These are phyloP conservation scores for Urechis unicinctus DNA, from an alignment of 2,888 invertebrate genomes.

Conservation along the genomic window DNA sequence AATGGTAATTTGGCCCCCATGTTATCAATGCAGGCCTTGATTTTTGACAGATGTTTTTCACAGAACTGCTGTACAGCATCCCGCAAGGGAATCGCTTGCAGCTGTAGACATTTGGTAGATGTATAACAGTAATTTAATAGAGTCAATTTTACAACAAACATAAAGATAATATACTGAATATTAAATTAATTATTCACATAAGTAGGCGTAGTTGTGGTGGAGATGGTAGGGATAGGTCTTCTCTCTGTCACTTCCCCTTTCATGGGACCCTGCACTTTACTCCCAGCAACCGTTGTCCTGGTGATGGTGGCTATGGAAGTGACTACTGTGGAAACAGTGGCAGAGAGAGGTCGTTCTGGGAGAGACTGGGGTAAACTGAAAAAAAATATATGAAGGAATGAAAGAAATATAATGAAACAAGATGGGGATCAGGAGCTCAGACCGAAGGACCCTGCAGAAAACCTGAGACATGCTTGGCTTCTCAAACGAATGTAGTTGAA, in stretches of 20 bases:
- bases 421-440: no score
- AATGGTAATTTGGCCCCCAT: slow-evolving; percentile 77
- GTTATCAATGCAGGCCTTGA: slow-evolving; percentile 83
- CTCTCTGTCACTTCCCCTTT: neutral
- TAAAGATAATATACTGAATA: neutral
- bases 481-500: no score
- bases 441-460: no score
- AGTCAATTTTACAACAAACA: no score
- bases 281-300: slow-evolving; percentile 6
- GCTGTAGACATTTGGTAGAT: slow-evolving; percentile 2
- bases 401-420: no score
- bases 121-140: no score
- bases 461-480: no score
- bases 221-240: slow-evolving; percentile 3
- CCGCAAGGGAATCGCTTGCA: slow-evolving; percentile 21
- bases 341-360: neutral
- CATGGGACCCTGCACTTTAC: slow-evolving; percentile 4
- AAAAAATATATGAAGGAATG: no score
- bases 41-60: slow-evolving; percentile 87
- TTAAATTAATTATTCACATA: slow-evolving; percentile 1
- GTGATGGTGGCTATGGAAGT: slow-evolving; percentile 3
- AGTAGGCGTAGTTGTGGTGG: slow-evolving; percentile 3
- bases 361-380: no score
- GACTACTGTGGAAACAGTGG: neutral
- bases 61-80: slow-evolving; percentile 83